Percentiles rank a stretch among this genome's conserved stretches.
phyloP scores from a whole-genome alignment of 2,113 vertebrate species.

The Nothoprocta pentlandii region DNA sequence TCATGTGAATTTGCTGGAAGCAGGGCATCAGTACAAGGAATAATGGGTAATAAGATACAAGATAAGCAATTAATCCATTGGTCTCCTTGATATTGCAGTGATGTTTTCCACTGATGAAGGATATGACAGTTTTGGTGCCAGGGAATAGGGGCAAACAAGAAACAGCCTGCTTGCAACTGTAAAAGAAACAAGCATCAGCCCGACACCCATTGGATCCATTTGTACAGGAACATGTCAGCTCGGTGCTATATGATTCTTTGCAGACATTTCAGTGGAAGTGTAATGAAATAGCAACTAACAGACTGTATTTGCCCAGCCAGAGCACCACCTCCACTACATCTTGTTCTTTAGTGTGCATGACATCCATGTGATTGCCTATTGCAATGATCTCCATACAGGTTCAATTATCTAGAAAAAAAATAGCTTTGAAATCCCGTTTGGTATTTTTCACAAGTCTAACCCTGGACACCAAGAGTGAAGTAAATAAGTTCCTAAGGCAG shows the following conservation, averaged over 20 bases:
- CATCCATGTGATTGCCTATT: background rate
- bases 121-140: background rate
- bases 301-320: background rate
- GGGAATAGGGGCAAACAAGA: background rate
- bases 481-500: background rate
- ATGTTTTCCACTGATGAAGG: background rate
- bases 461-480: background rate
- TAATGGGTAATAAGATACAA: background rate
- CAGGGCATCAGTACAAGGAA: background rate
- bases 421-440: background rate
- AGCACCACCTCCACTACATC: accelerated
- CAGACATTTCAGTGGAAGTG: background rate
- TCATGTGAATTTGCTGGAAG: background rate
- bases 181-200: background rate
- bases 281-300: background rate
- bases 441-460: background rate
- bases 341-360: background rate
- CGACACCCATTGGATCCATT: background rate
- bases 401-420: background rate
- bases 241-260: background rate
- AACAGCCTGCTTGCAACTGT: background rate
- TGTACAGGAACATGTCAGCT: background rate
- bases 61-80: background rate
- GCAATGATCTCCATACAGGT: background rate
- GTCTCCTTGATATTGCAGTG: background rate